phyloP scores from a whole-genome alignment of 2,888 invertebrate genomes.

The Eledone cirrhosa region DNA sequence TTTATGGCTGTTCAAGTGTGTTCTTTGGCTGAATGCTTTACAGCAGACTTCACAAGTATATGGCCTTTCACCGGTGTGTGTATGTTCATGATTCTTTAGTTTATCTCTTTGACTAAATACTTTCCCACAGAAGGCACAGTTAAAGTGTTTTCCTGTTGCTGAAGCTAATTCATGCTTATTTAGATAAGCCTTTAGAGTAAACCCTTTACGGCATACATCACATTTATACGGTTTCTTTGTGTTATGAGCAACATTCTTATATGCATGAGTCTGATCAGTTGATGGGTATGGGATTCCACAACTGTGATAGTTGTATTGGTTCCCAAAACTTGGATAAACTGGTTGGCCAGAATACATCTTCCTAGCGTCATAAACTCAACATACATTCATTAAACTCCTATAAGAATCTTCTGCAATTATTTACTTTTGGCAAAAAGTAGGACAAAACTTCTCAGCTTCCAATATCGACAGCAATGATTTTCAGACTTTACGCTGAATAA shows the following conservation, averaged over 20 bases:
- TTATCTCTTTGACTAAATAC: conserved; percentile 19
- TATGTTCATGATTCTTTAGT: conserved; percentile 17
- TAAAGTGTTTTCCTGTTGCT: conserved; percentile 19
- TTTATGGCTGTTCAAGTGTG: conserved; percentile 5
- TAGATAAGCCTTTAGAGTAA: conserved; percentile 19
- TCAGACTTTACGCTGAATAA: no score
- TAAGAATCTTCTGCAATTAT: no score
- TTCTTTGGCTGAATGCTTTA: conserved; percentile 14
- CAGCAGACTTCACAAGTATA: conserved; percentile 10
- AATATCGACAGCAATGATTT: no score
- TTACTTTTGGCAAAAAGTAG: no score
- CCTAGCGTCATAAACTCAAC: no score
- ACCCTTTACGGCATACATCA: conserved; percentile 14
- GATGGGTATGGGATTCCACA: conserved; percentile 16
- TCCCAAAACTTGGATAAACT: neutral
- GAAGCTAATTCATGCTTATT: conserved; percentile 21
- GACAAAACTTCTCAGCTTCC: no score
- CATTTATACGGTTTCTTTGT: conserved; percentile 17
- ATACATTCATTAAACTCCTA: no score
- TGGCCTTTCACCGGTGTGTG: conserved; percentile 12
- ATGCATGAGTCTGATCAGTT: neutral
- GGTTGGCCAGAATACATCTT: conserved; percentile 3
- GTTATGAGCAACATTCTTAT: neutral
- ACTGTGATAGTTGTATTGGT: conserved; percentile 20
- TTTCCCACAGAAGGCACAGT: conserved; percentile 12